These are phyloP conservation scores for Monopterus albus DNA, from an alignment of 2,113 vertebrate genomes.

Conservation along the genomic window DNA sequence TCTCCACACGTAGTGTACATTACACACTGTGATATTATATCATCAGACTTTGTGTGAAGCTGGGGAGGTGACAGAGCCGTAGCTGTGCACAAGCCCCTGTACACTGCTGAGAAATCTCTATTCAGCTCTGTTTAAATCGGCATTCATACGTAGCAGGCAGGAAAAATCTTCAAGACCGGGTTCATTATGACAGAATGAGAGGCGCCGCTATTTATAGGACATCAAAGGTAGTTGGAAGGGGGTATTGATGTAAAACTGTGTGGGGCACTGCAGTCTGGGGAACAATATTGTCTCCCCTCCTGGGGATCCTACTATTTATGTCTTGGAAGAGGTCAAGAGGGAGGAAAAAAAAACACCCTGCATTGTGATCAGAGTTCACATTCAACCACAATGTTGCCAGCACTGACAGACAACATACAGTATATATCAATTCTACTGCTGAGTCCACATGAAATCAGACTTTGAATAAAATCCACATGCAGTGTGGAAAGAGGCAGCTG, in stretches of 20 bases:
- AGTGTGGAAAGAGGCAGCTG: no score
- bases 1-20: constrained; percentile 15
- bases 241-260: constrained; percentile 50
- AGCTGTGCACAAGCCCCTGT: not conserved
- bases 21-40: constrained; percentile 26
- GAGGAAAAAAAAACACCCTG: not conserved
- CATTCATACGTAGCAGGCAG: constrained; percentile 21
- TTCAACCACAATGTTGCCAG: not conserved
- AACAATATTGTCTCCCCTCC: constrained; percentile 39
- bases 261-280: constrained; percentile 40
- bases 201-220: constrained; percentile 58
- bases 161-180: constrained; percentile 19
- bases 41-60: constrained; percentile 8
- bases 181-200: constrained; percentile 50
- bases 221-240: constrained; percentile 56
- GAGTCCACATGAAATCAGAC: no score
- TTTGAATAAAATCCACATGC: no score
- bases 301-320: constrained; percentile 31
- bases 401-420: no score
- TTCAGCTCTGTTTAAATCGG: constrained; percentile 26
- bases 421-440: no score
- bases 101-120: constrained; percentile 8
- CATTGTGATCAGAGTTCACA: not conserved
- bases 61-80: not conserved
- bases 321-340: constrained; percentile 13